phyloP scores from a whole-genome alignment of 2,113 vertebrate species.

The Xenopus tropicalis region UCB_Xtro_10.0 CM004445.2:33716001-33716500 shows the following conservation, averaged over 20 bases:
- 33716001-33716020: background rate
- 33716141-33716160: slow-evolving; percentile 40
- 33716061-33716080: slow-evolving; percentile 16
- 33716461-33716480: too few relatives aligned
- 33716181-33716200: slow-evolving; percentile 36
- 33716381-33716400: slow-evolving; percentile 14
- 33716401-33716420: slow-evolving; percentile 1
- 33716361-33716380: slow-evolving; percentile 15
- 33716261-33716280: slow-evolving; percentile 26
- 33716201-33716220: slow-evolving; percentile 11
- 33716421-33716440: background rate
- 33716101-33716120: slow-evolving; percentile 36
- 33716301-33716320: slow-evolving; percentile 23
- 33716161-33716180: slow-evolving; percentile 30
- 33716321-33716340: slow-evolving; percentile 34
- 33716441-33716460: too few relatives aligned
- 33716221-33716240: slow-evolving; percentile 39
- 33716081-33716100: slow-evolving; percentile 38
- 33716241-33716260: slow-evolving; percentile 37
- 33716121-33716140: slow-evolving; percentile 40
- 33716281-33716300: slow-evolving; percentile 27
- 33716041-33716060: slow-evolving; percentile 22
- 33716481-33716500: too few relatives aligned
- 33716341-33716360: slow-evolving; percentile 23
- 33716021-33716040: slow-evolving; percentile 2